Conservation (phyloP, 2,113 vertebrate genomes). For the Leucoraja erinaceus region DNA sequence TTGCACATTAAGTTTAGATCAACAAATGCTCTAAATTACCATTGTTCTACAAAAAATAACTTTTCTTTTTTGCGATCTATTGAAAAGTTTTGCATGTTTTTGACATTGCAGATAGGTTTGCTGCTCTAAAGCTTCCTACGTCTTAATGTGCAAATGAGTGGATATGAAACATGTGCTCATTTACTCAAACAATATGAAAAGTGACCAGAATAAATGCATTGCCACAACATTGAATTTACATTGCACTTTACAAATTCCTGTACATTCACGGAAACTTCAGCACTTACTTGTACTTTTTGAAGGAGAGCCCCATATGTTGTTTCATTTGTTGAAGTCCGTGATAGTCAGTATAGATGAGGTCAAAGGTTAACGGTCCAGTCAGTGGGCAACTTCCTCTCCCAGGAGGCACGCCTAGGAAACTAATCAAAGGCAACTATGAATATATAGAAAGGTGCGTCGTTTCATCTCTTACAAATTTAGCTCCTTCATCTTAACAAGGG, state of each 20-base stretch:
- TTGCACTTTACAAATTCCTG: not conserved
- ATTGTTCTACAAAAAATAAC: not conserved
- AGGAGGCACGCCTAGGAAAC: slow-evolving; percentile 87
- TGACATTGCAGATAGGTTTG: no score
- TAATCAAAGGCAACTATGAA: slow-evolving; percentile 48
- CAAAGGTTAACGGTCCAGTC: slow-evolving; percentile 78
- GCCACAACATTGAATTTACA: not conserved
- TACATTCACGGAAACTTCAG: not conserved
- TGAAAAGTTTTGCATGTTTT: no score
- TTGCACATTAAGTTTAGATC: not conserved
- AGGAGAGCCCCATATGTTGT: slow-evolving; percentile 92
- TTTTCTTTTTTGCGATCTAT: not conserved
- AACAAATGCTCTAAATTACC: not conserved
- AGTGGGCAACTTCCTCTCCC: slow-evolving; percentile 90
- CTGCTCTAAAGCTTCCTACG: not conserved
- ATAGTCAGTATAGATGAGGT: slow-evolving; percentile 97
- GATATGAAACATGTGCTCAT: no score
- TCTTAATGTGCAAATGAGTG: not conserved
- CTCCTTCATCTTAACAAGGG: not conserved
- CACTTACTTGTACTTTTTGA: slow-evolving; percentile 88
- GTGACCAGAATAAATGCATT: not conserved
- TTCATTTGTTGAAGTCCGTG: slow-evolving; percentile 94
- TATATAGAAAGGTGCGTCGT: not conserved
- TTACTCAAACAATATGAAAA: not conserved
- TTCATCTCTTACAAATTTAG: not conserved